A percentile compares a stretch with the other conserved stretches of the same genome.
Conservation (phyloP, 2,888 invertebrate species). For the Hedychridium roseum region DNA sequence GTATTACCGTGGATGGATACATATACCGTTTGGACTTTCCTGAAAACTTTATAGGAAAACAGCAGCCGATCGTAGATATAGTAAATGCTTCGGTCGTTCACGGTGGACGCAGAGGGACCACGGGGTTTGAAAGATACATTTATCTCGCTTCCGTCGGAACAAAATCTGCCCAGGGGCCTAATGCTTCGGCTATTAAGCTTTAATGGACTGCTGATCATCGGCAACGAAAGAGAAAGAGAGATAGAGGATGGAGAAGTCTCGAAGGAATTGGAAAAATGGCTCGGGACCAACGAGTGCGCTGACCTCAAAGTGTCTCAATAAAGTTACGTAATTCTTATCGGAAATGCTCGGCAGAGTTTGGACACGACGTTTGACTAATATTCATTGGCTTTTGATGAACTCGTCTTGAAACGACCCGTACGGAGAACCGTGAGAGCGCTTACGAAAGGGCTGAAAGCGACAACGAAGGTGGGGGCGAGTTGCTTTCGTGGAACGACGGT, state of each 20-base stretch:
- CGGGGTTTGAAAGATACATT: slow-evolving; percentile 49
- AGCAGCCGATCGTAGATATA: too few species aligned
- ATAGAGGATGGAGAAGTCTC: slow-evolving; percentile 25
- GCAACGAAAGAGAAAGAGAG: slow-evolving; percentile 12
- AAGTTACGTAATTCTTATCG: too few species aligned
- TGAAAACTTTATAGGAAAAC: too few species aligned
- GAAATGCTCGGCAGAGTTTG: background rate
- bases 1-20: too few species aligned
- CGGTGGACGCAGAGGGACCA: slow-evolving; percentile 31
- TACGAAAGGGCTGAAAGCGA: slow-evolving; percentile 27
- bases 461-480: slow-evolving; percentile 5
- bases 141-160: slow-evolving; percentile 49
- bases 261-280: slow-evolving; percentile 38
- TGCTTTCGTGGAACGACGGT: slow-evolving; percentile 22
- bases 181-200: slow-evolving; percentile 56
- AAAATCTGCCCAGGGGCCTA: slow-evolving; percentile 56
- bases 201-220: slow-evolving; percentile 48
- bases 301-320: too few species aligned
- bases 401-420: too few species aligned
- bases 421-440: slow-evolving; percentile 15
- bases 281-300: slow-evolving; percentile 12
- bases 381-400: too few species aligned
- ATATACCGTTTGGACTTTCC: too few species aligned
- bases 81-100: slow-evolving; percentile 22
- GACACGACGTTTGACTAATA: background rate